Evolutionary conservation across 2,113 vertebrate species (phyloP).

Genomic region (Camarhynchus parvulus): DNA sequence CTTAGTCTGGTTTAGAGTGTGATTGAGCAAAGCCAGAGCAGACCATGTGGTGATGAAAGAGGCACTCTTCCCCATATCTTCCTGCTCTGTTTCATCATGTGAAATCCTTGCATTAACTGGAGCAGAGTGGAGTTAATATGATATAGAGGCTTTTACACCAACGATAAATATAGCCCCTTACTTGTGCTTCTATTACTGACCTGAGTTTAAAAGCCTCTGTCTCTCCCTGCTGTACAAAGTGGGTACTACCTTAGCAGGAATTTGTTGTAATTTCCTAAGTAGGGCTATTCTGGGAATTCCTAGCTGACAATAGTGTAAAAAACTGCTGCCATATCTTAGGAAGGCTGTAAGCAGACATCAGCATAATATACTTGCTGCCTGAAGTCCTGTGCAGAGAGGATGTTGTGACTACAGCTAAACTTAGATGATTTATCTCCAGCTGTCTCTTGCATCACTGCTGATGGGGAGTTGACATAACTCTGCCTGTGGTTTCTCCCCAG

Average conservation of each 20-base stretch:
- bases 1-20: not conserved
- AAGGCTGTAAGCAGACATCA: not conserved
- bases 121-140: not conserved
- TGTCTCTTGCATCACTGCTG: not conserved
- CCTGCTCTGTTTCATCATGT: fast-evolving
- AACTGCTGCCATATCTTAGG: not conserved
- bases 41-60: not conserved
- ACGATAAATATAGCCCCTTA: not conserved
- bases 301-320: not conserved
- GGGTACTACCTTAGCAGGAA: not conserved
- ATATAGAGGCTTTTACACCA: not conserved
- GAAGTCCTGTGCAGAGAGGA: not conserved
- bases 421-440: not conserved
- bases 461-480: not conserved
- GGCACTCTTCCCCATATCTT: not conserved
- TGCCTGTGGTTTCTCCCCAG: not conserved
- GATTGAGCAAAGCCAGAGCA: not conserved
- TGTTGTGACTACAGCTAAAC: not conserved
- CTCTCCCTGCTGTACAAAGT: not conserved
- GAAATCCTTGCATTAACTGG: not conserved
- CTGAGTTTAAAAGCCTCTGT: not conserved
- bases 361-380: not conserved
- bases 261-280: not conserved
- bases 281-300: not conserved
- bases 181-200: not conserved